These are phyloP conservation scores for Bombus sylvicola DNA, from an alignment of 1,140 invertebrate species.

Conservation along the genomic window DNA sequence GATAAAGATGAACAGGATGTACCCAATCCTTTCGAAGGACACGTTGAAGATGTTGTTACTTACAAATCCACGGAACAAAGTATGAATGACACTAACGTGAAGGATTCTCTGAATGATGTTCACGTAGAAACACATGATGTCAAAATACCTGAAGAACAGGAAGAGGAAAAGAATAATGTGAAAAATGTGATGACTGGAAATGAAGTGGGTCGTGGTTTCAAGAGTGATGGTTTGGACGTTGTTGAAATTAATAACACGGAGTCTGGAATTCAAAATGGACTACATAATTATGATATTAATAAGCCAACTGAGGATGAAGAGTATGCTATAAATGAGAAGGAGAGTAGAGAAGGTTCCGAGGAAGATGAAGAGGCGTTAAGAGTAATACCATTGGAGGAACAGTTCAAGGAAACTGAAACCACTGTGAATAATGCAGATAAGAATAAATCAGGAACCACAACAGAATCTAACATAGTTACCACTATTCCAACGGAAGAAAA, in stretches of 20 bases:
- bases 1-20: constrained; percentile 79
- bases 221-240: neutral
- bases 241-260: constrained; percentile 33
- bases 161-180: neutral
- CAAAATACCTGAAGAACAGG: neutral
- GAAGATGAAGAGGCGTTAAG: constrained; percentile 51
- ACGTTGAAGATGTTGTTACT: constrained; percentile 73
- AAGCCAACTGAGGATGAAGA: neutral
- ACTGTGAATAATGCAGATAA: constrained; percentile 26
- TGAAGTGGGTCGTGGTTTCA: neutral
- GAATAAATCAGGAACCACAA: neutral
- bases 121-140: neutral
- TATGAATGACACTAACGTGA: constrained; percentile 44
- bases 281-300: neutral
- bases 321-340: neutral
- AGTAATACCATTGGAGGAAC: constrained; percentile 50
- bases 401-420: constrained; percentile 28
- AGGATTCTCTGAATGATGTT: constrained; percentile 52
- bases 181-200: neutral
- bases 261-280: neutral
- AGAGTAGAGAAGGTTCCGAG: neutral
- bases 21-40: constrained; percentile 78
- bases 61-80: constrained; percentile 21
- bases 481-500: constrained; percentile 22
- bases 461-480: neutral